phyloP scores from a whole-genome alignment of 2,113 vertebrate genomes.

The Sialia sialis region DNA sequence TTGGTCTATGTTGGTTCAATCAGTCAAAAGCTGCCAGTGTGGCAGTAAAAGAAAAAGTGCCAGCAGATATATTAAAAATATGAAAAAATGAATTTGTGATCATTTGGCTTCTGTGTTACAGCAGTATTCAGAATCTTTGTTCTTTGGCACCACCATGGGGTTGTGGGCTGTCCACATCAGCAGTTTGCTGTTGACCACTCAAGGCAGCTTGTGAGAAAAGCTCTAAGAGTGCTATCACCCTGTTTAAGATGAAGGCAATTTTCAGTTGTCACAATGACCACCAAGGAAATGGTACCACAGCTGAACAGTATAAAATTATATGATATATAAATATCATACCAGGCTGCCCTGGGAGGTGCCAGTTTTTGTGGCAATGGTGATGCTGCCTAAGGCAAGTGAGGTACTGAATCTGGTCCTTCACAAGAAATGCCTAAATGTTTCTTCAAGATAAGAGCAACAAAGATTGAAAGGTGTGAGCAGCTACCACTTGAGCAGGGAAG shows the following conservation, averaged over 20 bases:
- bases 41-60: not conserved
- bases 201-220: not conserved
- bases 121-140: not conserved
- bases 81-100: not conserved
- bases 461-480: not conserved
- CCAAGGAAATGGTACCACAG: not conserved
- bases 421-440: not conserved
- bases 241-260: not conserved
- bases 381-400: not conserved
- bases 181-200: not conserved
- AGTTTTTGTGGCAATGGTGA: not conserved
- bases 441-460: not conserved
- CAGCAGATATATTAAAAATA: not conserved
- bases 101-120: not conserved
- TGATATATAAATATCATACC: not conserved
- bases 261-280: not conserved
- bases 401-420: not conserved
- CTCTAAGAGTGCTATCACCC: not conserved
- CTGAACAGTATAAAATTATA: not conserved
- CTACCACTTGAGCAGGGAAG: not conserved
- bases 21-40: not conserved
- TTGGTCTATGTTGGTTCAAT: not conserved
- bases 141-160: fast-evolving
- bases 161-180: not conserved
- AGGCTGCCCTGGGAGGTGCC: not conserved